These are phyloP conservation scores for Barbus barbus DNA, from an alignment of 2,113 vertebrate genomes.

Conservation along the genomic window DNA sequence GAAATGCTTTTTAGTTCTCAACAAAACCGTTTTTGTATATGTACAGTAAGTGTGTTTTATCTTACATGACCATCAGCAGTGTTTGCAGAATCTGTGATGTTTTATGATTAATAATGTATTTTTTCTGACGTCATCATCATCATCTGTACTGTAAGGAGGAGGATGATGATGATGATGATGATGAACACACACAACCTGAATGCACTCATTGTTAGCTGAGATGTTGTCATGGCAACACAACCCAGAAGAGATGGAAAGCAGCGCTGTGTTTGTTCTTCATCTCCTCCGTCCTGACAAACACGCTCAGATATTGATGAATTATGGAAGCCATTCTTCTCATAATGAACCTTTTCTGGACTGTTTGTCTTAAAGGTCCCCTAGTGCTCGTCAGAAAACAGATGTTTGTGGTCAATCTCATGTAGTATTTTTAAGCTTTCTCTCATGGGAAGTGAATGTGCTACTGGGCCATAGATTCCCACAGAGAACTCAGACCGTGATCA, in stretches of 20 bases:
- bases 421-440: neutral
- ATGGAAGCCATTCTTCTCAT: neutral
- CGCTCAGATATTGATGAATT: neutral
- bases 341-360: neutral
- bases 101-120: neutral
- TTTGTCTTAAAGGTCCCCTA: too few relatives aligned
- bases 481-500: neutral
- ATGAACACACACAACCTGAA: slow-evolving; percentile 18
- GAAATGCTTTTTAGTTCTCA: neutral
- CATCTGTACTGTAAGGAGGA: neutral
- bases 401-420: neutral
- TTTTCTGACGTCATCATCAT: too few relatives aligned
- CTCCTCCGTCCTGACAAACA: too few relatives aligned
- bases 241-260: slow-evolving; percentile 49
- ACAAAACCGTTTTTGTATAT: neutral
- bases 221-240: slow-evolving; percentile 59
- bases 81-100: neutral
- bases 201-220: slow-evolving; percentile 45
- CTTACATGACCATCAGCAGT: neutral
- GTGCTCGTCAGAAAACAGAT: neutral
- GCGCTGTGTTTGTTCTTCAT: neutral
- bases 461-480: neutral
- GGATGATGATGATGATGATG: too few relatives aligned
- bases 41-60: neutral
- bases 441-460: too few relatives aligned